Conservation (phyloP, 1,140 invertebrate genomes). For the Diorhabda elongata region DNA sequence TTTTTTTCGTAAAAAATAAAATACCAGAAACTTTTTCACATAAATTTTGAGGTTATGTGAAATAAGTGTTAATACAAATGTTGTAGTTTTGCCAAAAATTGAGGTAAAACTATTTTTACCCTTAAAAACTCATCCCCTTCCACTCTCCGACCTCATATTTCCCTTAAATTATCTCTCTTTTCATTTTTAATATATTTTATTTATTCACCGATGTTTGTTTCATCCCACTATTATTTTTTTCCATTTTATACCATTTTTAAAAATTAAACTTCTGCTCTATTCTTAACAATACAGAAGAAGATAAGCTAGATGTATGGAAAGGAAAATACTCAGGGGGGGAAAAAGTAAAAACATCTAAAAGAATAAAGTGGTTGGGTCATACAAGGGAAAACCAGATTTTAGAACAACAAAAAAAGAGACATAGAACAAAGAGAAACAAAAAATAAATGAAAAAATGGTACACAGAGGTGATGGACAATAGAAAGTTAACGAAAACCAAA, state of each 20-base stretch:
- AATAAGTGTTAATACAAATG: background rate
- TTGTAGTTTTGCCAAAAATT: background rate
- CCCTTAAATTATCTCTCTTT: background rate
- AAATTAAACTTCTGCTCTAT: background rate
- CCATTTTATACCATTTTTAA: background rate
- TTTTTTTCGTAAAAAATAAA: no score
- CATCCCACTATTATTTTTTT: slow-evolving; percentile 7
- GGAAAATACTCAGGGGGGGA: no score
- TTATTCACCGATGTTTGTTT: background rate
- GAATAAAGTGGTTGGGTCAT: no score
- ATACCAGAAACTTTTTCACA: background rate
- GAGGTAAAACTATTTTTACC: background rate
- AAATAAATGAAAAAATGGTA: no score
- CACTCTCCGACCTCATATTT: background rate
- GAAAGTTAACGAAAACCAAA: no score
- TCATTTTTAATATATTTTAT: slow-evolving; percentile 3
- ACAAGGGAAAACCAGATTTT: no score
- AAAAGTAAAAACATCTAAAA: no score
- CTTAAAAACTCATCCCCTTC: slow-evolving; percentile 3
- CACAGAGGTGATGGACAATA: no score
- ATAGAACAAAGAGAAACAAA: no score
- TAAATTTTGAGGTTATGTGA: background rate
- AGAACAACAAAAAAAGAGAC: no score
- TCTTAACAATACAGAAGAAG: background rate
- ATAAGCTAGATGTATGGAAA: no score